Evolutionary conservation across 2,113 vertebrate genomes (phyloP).

Genomic region (Marmota monax): DNA sequence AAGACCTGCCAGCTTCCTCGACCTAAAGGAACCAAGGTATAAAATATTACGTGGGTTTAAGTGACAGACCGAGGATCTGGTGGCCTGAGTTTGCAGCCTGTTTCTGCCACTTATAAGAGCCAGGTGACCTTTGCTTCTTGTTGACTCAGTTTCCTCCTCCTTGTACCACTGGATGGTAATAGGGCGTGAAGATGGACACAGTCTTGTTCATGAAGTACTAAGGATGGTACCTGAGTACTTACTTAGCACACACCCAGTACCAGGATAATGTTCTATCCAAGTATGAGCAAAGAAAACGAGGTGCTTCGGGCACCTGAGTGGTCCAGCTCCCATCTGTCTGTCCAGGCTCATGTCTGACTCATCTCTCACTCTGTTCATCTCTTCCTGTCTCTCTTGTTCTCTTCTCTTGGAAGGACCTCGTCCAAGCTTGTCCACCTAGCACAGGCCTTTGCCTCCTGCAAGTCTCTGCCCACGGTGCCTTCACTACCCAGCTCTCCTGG

Average conservation of each 20-base stretch:
- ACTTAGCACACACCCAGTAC: not conserved
- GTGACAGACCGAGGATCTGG: not conserved
- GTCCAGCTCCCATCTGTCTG: not conserved
- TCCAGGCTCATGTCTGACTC: not conserved
- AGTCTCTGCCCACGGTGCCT: fast-evolving
- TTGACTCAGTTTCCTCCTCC: not conserved
- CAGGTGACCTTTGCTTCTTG: not conserved
- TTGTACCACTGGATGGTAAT: not conserved
- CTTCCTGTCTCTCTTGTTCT: not conserved
- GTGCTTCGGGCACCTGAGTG: too few relatives aligned
- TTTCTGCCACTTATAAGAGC: fast-evolving
- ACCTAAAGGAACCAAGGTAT: not conserved
- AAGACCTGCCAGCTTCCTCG: not conserved
- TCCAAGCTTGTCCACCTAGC: not conserved
- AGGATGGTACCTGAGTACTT: not conserved
- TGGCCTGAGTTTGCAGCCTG: not conserved
- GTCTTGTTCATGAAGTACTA: not conserved
- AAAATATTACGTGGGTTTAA: not conserved
- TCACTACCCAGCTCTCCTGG: not conserved
- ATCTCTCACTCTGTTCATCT: not conserved
- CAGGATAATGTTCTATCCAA: not conserved
- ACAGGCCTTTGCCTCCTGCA: not conserved
- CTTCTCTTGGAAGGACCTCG: not conserved
- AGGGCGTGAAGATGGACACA: not conserved
- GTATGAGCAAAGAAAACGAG: not conserved